A percentile compares a stretch with the other conserved stretches of the same genome.
Conservation (phyloP, 1,140 invertebrate species). For the Neelides sp. region DNA sequence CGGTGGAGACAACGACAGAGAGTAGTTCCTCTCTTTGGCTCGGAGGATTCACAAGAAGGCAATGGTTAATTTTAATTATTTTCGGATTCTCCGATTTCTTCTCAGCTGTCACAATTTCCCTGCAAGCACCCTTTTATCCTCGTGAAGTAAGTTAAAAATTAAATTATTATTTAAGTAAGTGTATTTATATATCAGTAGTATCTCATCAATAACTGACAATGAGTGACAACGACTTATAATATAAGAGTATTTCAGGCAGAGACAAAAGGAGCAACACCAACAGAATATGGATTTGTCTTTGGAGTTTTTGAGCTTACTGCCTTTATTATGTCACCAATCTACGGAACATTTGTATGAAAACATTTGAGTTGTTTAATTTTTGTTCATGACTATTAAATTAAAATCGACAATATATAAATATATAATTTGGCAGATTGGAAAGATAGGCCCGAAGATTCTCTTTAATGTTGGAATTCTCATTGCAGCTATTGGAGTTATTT, state of each 20-base stretch:
- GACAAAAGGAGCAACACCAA: constrained; percentile 66
- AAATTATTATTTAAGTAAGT: not conserved
- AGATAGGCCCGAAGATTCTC: constrained; percentile 67
- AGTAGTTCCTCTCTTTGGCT: too few species aligned
- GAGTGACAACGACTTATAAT: not conserved
- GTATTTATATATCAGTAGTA: not conserved
- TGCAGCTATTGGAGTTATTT: constrained; percentile 63
- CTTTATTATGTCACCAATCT: constrained; percentile 72
- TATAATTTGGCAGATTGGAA: constrained; percentile 47
- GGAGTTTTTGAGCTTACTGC: constrained; percentile 84
- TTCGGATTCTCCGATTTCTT: constrained; percentile 76
- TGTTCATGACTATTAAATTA: not conserved
- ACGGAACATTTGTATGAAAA: constrained; percentile 61
- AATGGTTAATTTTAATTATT: constrained; percentile 66
- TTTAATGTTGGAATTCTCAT: constrained; percentile 78
- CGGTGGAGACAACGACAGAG: too few species aligned
- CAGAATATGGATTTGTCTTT: constrained; percentile 82
- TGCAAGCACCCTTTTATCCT: constrained; percentile 48
- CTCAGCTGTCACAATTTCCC: constrained; percentile 71
- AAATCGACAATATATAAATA: not conserved
- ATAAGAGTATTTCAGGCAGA: constrained; percentile 66
- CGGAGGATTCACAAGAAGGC: constrained; percentile 62
- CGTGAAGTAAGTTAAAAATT: constrained; percentile 35
- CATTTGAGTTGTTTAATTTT: not conserved
- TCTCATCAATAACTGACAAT: not conserved